Base-by-base conservation (phyloP, 2,888 invertebrate genomes). In the Leptinotarsa peninsularis region DNA sequence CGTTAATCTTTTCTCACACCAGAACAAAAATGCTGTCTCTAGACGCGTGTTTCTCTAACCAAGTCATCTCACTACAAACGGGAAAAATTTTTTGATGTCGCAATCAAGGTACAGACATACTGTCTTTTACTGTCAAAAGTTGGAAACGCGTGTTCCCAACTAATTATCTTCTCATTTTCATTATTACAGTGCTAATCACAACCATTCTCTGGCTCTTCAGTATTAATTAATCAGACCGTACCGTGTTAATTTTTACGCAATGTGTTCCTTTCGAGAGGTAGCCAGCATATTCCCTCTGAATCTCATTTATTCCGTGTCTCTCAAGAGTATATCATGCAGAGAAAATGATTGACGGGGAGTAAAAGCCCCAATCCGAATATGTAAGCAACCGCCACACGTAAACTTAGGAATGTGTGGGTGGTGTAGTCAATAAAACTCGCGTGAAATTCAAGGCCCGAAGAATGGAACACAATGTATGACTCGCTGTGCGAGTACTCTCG, bases 381-480 rank as follows among this genome's bases (percentile, higher is more conserved):
- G 10, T 18, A 54, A 2, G 18, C 54, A 18, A 54, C 18, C 18
- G 54, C 54, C 54, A 18, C 54, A 54, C 54, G 60, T 60, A 17
- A 13, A 23, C 27, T 13, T 23, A 27, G 60, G 4, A 60, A 60
- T 21, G 60, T 60, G 60, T 23, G 60, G 21, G 60, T 5, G 60
- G 60, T 17, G 60, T 18, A 27, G 60, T 60, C 60, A 60, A 60
- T 60, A 60, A 60, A 14, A 21, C 60, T 60, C 23, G 63, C 63
- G 63, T 43, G 63, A 63, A 63, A 63, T 63, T 63, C 63, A 63
- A 63, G 63, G 63, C 63, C 63, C 10, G 63, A 63, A 63, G 63
- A 63, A 63, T 63, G 17, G n/a, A 63, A 43, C 33, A 63, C 43
- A 63, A 63, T 63, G 4, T 33, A 58, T 23, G 58, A 58, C 58